phyloP scores from a whole-genome alignment of 1,140 invertebrate species.

The Drosophila athabasca region DNA sequence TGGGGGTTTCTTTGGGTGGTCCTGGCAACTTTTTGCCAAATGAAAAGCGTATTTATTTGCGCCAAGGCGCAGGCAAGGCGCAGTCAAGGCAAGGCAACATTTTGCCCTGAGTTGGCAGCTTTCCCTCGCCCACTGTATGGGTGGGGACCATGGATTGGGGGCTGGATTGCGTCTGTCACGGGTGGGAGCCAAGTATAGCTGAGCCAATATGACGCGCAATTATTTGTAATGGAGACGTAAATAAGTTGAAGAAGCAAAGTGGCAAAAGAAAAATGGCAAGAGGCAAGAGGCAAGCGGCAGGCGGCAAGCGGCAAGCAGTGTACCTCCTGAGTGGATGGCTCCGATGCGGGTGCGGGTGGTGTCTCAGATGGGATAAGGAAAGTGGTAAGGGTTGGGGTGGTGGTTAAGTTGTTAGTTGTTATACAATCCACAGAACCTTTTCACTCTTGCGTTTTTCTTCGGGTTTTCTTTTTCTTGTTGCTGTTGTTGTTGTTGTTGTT shows the following conservation, averaged over 20 bases:
- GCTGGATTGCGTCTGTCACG: constrained; percentile 26
- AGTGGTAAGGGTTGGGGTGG: background rate
- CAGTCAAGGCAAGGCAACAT: constrained; percentile 9
- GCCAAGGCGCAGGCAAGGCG: background rate
- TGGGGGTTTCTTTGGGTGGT: constrained; percentile 17
- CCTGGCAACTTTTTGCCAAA: constrained; percentile 18
- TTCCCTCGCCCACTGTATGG: background rate
- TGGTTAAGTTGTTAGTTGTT: constrained; percentile 71
- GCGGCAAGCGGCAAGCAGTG: background rate
- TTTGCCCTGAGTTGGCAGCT: too few relatives aligned
- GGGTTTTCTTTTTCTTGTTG: constrained; percentile 5
- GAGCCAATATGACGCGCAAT: constrained; percentile 83
- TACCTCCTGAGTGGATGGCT: constrained; percentile 9
- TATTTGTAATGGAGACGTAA: constrained; percentile 83
- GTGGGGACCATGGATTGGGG: background rate
- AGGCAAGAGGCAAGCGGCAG: constrained; percentile 10
- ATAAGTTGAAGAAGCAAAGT: constrained; percentile 81
- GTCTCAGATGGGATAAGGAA: background rate
- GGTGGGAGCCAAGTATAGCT: constrained; percentile 61
- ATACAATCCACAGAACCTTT: constrained; percentile 54
- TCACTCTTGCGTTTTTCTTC: constrained; percentile 27
- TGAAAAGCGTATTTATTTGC: constrained; percentile 55
- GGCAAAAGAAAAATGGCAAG: constrained; percentile 72
- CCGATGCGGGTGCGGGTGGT: constrained; percentile 4
- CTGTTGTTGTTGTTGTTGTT: constrained; percentile 2